A percentile compares a stretch with the other conserved stretches of the same genome.
Conservation (phyloP, 2,888 invertebrate genomes). For the Bruchidius siliquastri region DNA sequence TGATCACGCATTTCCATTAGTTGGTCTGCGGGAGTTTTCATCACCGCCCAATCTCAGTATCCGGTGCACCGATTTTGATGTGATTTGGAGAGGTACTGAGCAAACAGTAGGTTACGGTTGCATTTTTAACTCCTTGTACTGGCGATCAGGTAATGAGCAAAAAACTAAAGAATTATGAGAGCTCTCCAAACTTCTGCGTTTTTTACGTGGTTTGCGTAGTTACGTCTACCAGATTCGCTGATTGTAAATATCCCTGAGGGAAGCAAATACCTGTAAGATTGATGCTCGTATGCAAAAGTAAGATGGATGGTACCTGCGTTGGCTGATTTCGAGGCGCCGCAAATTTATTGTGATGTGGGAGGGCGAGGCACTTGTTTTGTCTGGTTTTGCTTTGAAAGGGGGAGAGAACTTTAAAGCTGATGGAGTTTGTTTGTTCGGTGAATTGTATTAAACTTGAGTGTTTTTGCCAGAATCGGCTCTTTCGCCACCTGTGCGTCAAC, state of each 20-base stretch:
- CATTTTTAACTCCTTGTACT: too few relatives aligned
- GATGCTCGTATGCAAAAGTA: not conserved
- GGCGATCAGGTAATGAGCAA: too few relatives aligned
- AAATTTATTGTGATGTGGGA: not conserved
- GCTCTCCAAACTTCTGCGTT: too few relatives aligned
- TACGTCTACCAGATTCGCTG: not conserved
- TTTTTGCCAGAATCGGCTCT: not conserved
- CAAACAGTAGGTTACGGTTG: not conserved
- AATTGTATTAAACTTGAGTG: not conserved
- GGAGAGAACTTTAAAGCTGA: not conserved
- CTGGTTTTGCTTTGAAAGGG: not conserved
- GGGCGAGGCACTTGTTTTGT: not conserved
- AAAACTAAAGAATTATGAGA: too few relatives aligned
- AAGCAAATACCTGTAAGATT: not conserved
- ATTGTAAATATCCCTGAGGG: not conserved
- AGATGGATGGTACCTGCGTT: not conserved
- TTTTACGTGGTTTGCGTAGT: too few relatives aligned
- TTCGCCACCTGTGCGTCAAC: not conserved
- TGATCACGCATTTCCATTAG: too few relatives aligned
- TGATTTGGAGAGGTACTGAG: not conserved
- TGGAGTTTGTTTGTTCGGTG: not conserved
- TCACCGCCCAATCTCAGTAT: too few relatives aligned
- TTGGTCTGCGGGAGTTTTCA: too few relatives aligned
- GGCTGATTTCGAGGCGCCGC: not conserved
- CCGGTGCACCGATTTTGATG: too few relatives aligned